phyloP scores from a whole-genome alignment of 1,140 invertebrate genomes.

The Cepaea nemoralis region DNA sequence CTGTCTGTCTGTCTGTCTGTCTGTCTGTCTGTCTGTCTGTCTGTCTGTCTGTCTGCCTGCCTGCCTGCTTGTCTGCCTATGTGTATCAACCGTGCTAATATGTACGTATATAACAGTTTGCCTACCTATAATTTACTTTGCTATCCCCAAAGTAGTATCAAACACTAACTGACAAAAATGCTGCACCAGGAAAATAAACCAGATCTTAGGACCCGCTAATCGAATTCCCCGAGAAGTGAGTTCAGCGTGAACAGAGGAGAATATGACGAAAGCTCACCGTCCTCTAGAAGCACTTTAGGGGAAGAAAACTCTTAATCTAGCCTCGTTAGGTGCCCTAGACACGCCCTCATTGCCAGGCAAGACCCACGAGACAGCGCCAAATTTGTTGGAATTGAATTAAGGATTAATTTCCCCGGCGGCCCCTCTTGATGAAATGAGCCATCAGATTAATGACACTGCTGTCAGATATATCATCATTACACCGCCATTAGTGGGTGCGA shows the following conservation, averaged over 20 bases:
- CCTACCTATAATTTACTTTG: no score
- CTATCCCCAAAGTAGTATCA: no score
- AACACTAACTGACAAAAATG: no score
- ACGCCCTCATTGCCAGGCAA: slow-evolving; percentile 5
- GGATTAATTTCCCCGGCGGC: slow-evolving; percentile 41
- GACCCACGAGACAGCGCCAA: slow-evolving; percentile 10
- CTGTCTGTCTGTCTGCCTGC: no score
- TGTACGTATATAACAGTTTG: no score
- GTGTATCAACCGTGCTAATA: no score
- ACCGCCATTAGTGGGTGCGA: background rate
- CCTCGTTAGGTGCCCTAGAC: slow-evolving; percentile 25
- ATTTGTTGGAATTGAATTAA: slow-evolving; percentile 44
- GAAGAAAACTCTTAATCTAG: slow-evolving; percentile 9
- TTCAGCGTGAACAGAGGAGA: background rate
- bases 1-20: no score
- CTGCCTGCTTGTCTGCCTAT: no score
- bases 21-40: no score
- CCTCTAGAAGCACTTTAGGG: background rate
- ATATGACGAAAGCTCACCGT: background rate
- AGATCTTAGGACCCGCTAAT: background rate
- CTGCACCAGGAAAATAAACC: background rate
- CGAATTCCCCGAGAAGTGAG: background rate
- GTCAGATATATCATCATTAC: slow-evolving; percentile 41
- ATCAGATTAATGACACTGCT: slow-evolving; percentile 34
- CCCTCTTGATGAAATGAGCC: slow-evolving; percentile 34